Percentiles rank a stretch among this genome's conserved stretches.
Evolutionary conservation across 92 coral and sea anemone genomes (phyloP).

Genomic region (Parazoanthus swiftii): DNA sequence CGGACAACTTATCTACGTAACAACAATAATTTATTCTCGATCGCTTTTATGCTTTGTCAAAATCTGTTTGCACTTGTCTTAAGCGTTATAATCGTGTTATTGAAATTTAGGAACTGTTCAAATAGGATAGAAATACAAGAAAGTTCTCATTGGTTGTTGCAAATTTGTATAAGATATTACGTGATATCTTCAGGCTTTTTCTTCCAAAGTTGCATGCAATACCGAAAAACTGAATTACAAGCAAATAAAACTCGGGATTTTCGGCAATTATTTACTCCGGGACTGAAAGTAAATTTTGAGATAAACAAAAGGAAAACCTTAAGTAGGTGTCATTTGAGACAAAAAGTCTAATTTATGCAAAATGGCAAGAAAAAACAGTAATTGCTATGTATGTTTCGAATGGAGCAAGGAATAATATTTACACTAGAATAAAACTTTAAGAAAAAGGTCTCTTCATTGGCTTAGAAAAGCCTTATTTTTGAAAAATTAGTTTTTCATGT

Average conservation of each 20-base stretch:
- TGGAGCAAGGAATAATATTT: neutral
- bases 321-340: neutral
- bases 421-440: neutral
- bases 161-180: neutral
- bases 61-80: slow-evolving; percentile 21
- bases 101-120: slow-evolving; percentile 25
- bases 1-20: slow-evolving; percentile 3
- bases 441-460: neutral
- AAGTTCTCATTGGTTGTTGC: slow-evolving; percentile 32
- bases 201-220: neutral
- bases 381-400: neutral
- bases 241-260: neutral
- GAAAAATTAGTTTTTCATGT: neutral
- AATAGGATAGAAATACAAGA: neutral
- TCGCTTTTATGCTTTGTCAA: neutral
- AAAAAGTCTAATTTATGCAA: neutral
- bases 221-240: neutral
- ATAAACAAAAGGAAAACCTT: neutral
- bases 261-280: neutral
- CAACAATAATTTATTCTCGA: slow-evolving; percentile 16
- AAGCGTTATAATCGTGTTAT: slow-evolving; percentile 1
- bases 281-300: neutral
- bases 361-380: neutral
- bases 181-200: neutral
- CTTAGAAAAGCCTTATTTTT: neutral